Evolutionary conservation across 2,888 invertebrate genomes (phyloP).

Genomic region (Galeopsomyia nigrocyanea): DNA sequence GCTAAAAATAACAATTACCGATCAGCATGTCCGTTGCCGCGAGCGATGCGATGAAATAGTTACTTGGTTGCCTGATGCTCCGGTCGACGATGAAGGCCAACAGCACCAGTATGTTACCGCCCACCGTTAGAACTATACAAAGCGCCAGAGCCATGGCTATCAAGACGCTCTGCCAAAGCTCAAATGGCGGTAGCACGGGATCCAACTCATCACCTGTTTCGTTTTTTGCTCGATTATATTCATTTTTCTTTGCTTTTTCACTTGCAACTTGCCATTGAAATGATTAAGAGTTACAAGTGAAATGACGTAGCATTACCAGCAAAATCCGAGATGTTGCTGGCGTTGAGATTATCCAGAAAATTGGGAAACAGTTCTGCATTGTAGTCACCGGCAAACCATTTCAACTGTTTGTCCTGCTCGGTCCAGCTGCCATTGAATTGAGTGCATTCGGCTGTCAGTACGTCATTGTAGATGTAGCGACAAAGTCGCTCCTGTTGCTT

Average conservation of each 20-base stretch:
- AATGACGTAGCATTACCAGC: constrained; percentile 54
- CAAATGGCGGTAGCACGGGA: constrained; percentile 80
- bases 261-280: too few species aligned
- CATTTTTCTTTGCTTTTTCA: too few species aligned
- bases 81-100: constrained; percentile 95
- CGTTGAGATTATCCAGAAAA: constrained; percentile 62
- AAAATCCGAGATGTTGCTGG: constrained; percentile 55
- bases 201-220: constrained; percentile 43
- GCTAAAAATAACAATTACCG: constrained; percentile 72
- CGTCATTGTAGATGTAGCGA: constrained; percentile 75
- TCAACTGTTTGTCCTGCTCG: constrained; percentile 47
- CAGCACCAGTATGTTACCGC: constrained; percentile 95
- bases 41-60: constrained; percentile 98
- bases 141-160: constrained; percentile 89
- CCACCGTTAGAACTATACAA: constrained; percentile 92
- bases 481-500: constrained; percentile 82
- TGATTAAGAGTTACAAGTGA: too few species aligned
- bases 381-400: constrained; percentile 65
- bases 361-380: constrained; percentile 63
- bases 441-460: constrained; percentile 75
- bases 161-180: constrained; percentile 89
- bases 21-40: constrained; percentile 98
- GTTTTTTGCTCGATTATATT: too few species aligned
- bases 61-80: constrained; percentile 95
- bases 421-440: constrained; percentile 71